Evolutionary conservation across 2,888 invertebrate species (phyloP).

Genomic region (Desoria tigrina): DNA sequence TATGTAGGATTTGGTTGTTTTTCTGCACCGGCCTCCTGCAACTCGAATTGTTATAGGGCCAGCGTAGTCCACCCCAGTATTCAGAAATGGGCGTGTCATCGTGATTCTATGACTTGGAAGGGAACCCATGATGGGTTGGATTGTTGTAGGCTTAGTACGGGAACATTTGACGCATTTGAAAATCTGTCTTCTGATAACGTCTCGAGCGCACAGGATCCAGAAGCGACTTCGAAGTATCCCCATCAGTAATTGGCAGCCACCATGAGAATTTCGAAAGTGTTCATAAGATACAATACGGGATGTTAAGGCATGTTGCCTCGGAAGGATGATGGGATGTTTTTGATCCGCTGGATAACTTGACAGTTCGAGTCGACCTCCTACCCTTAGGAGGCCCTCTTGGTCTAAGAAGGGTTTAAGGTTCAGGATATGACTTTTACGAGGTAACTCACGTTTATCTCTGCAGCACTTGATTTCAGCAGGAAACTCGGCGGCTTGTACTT

Average conservation of each 20-base stretch:
- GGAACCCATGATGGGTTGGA: constrained; percentile 53
- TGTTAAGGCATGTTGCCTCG: constrained; percentile 30
- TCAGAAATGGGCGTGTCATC: constrained; percentile 50
- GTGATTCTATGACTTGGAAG: constrained; percentile 51
- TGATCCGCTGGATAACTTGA: constrained; percentile 18
- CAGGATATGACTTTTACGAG: constrained; percentile 4
- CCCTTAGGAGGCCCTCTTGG: constrained; percentile 32
- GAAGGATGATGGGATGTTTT: constrained; percentile 44
- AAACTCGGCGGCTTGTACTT: no score
- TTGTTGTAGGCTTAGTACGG: constrained; percentile 12
- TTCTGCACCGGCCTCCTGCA: neutral
- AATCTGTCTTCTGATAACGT: constrained; percentile 19
- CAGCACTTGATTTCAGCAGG: neutral
- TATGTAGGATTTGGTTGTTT: constrained; percentile 4
- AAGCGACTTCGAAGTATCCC: constrained; percentile 22
- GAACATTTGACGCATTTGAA: constrained; percentile 41
- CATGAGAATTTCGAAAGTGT: constrained; percentile 39
- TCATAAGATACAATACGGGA: constrained; percentile 23
- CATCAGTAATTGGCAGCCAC: constrained; percentile 23
- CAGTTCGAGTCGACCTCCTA: constrained; percentile 40
- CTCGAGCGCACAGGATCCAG: constrained; percentile 33
- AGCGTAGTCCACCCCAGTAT: constrained; percentile 38
- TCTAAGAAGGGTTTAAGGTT: constrained; percentile 43
- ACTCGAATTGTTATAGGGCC: constrained; percentile 14
- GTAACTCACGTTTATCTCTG: neutral